These are phyloP conservation scores for Lasioglossum leucozonium DNA, from an alignment of 2,888 invertebrate species.

Conservation along the genomic window DNA sequence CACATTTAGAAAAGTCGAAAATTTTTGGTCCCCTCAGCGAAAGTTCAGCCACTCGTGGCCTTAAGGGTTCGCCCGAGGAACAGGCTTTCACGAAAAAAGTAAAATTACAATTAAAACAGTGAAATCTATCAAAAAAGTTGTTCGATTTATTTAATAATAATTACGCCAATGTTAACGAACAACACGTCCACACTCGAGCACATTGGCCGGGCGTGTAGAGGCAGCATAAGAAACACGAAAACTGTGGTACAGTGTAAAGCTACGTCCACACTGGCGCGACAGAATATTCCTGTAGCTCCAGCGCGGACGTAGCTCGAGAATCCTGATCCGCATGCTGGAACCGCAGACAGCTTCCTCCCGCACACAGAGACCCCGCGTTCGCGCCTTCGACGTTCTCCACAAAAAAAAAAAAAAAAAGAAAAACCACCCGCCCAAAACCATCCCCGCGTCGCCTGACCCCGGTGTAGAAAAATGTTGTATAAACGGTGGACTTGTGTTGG, in stretches of 20 bases:
- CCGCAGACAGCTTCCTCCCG: conserved; percentile 4
- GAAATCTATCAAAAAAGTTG: no score
- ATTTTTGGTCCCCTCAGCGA: no score
- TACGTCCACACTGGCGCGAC: not conserved
- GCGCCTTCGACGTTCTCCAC: conserved; percentile 6
- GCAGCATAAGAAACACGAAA: not conserved
- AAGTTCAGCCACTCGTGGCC: no score
- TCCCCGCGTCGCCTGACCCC: conserved; percentile 1
- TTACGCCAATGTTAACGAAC: no score
- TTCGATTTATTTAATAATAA: no score
- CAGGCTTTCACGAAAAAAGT: no score
- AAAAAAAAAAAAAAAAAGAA: not conserved
- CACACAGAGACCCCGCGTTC: not conserved
- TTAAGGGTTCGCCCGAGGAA: no score
- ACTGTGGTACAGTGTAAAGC: not conserved
- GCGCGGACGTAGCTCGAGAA: not conserved
- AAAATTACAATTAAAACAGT: no score
- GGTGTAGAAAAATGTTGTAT: conserved; percentile 21
- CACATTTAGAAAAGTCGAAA: no score
- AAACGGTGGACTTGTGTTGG: conserved; percentile 67
- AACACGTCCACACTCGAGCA: no score
- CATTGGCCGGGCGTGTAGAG: not conserved
- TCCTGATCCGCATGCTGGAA: conserved; percentile 1
- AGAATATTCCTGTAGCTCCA: no score
- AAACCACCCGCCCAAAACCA: not conserved